Base-by-base conservation (phyloP, 2,888 invertebrate species). In the Drosophila greeni region DNA sequence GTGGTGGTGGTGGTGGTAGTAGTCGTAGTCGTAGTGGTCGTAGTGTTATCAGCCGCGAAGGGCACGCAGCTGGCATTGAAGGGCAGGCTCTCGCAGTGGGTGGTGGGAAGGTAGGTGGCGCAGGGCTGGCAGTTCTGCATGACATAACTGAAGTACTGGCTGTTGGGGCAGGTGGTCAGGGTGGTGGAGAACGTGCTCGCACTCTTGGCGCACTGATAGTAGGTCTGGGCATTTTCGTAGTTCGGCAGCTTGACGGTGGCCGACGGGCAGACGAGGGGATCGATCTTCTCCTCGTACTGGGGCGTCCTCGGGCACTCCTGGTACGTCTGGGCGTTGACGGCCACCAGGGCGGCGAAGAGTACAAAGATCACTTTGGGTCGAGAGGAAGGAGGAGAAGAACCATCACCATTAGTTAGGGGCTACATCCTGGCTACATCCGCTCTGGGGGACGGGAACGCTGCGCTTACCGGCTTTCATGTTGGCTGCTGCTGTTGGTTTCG, bases 91-190 rank as follows among this genome's bases (percentile, higher is more conserved):
- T 26, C 12, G 55, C 86, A 86, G 0, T 12, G 5, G 4, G 76
- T 73, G 2, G 83, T 56, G 14, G 86, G 84, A 34, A 85, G 68
- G 59, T 79, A 86, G 0, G 74, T 2, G 0, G 1, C 20, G 24
- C 85, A 83, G 2, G 60, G 0, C 8, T 16, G 43, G 67, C 88
- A 88, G 0, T 16, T 0, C 73, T 88, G 88, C 7, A 61, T 9
- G 2, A 76, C 76, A 42, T 79, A 86, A 37, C 55, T 68, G 62
- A 88, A 88, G 39, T 72, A 68, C 2, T 29, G 58, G 3, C 52
- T 54, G 0, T 20, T 0, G 0, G 58, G 14, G 43, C 88, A 88
- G 0, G 12, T 4, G 12, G 31, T 31, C 31, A 70, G 3, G 0
- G 16, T 9, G 36, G 18, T 9, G n/a, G 2, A 11, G 2, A 0